Conservation (phyloP, 1,140 invertebrate species). For the Helicoverpa armigera region DNA sequence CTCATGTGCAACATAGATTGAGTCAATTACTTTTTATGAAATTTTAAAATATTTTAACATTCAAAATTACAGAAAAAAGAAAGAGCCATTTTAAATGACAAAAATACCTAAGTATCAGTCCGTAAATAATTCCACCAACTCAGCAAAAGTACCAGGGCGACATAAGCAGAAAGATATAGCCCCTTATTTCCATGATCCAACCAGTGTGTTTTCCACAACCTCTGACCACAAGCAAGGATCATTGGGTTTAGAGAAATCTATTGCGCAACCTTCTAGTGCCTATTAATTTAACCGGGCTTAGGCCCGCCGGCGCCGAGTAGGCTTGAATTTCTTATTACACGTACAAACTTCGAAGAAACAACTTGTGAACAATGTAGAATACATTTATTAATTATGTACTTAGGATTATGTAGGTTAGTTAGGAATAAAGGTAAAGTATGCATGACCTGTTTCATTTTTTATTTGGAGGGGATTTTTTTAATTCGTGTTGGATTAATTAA, state of each 20-base stretch:
- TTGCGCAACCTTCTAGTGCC: constrained; percentile 7
- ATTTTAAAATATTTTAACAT: too few relatives aligned
- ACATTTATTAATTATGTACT: background rate
- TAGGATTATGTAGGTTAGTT: background rate
- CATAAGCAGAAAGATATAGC: background rate
- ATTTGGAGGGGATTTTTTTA: background rate
- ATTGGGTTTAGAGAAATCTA: constrained; percentile 25
- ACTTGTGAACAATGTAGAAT: background rate
- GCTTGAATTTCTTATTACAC: background rate
- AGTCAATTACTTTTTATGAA: too few relatives aligned
- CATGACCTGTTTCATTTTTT: background rate
- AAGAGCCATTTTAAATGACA: too few relatives aligned
- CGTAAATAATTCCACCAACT: too few relatives aligned
- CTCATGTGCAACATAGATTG: too few relatives aligned
- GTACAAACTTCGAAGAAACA: background rate
- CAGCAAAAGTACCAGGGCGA: too few relatives aligned
- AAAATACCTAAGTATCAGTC: too few relatives aligned
- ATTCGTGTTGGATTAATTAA: background rate
- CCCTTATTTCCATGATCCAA: too few relatives aligned
- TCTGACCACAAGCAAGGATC: constrained; percentile 9
- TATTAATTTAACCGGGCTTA: constrained; percentile 30
- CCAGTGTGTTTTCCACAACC: background rate
- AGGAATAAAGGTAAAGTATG: background rate
- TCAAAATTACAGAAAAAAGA: too few relatives aligned
- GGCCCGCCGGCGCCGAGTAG: background rate